Conservation (phyloP, 1,140 invertebrate species). For the Laodelphax striatellus region DNA sequence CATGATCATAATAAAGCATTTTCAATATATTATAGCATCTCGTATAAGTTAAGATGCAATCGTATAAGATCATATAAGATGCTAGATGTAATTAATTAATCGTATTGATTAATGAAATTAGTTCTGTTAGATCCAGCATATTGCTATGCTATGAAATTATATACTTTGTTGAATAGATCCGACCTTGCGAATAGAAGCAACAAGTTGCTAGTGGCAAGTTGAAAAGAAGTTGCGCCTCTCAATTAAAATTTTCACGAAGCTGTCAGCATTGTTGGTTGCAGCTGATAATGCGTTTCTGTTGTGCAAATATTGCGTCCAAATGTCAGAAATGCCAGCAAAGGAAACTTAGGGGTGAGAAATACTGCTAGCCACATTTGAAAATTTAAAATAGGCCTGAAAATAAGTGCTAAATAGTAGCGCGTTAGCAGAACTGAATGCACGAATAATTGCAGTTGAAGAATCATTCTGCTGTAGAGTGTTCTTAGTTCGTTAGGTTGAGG, state of each 20-base stretch:
- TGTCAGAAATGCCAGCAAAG: constrained; percentile 29
- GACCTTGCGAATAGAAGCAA: too few species aligned
- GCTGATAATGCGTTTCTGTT: neutral
- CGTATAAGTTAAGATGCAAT: too few species aligned
- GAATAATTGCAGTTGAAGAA: constrained; percentile 33
- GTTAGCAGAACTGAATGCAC: constrained; percentile 32
- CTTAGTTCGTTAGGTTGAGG: neutral
- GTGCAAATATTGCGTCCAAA: constrained; percentile 25
- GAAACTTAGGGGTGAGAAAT: constrained; percentile 29
- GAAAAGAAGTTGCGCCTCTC: too few species aligned
- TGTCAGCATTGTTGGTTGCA: neutral
- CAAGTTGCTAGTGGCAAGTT: too few species aligned
- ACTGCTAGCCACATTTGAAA: constrained; percentile 31
- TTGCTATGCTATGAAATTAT: too few species aligned
- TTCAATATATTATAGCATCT: too few species aligned
- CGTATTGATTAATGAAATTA: too few species aligned
- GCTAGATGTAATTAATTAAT: too few species aligned
- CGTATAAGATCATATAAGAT: too few species aligned
- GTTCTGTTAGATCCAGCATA: too few species aligned
- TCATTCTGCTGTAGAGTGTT: constrained; percentile 27
- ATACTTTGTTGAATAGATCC: too few species aligned
- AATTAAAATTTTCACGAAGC: neutral
- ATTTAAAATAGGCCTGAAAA: constrained; percentile 34
- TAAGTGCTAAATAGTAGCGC: constrained; percentile 28
- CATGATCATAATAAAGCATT: too few species aligned